A percentile compares a stretch with the other conserved stretches of the same genome.
Evolutionary conservation across 1,140 invertebrate genomes (phyloP).

Genomic region (Paralvinella palmiformis): DNA sequence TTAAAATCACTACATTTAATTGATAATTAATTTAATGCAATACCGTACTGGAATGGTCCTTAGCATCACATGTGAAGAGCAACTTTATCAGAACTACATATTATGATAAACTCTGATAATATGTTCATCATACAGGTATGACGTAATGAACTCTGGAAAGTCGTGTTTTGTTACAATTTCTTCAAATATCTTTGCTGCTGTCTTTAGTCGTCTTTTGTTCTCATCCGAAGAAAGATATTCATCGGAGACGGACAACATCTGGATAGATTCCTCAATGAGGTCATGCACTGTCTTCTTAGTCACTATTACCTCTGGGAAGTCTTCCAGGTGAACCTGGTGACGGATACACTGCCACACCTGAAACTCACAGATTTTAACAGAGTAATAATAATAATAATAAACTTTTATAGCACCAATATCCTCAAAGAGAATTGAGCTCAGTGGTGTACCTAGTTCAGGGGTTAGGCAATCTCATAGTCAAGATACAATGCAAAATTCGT

Average conservation of each 20-base stretch:
- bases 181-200: constrained; percentile 24
- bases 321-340: constrained; percentile 54
- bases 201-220: not conserved
- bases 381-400: too few species aligned
- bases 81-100: too few species aligned
- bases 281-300: constrained; percentile 22
- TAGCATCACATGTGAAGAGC: too few species aligned
- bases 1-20: too few species aligned
- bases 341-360: constrained; percentile 71
- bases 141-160: constrained; percentile 33
- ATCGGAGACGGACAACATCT: not conserved
- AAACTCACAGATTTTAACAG: not conserved
- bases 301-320: constrained; percentile 18
- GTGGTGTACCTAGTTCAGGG: too few species aligned
- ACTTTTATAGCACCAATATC: too few species aligned
- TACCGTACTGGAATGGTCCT: too few species aligned
- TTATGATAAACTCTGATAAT: too few species aligned
- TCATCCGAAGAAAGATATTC: not conserved
- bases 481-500: too few species aligned
- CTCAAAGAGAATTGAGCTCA: too few species aligned
- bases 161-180: constrained; percentile 25
- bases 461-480: too few species aligned
- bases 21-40: too few species aligned
- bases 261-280: constrained; percentile 8
- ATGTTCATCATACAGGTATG: constrained; percentile 25